These are phyloP conservation scores for Polymixis flavicincta DNA, from an alignment of 2,888 invertebrate genomes.

Conservation along the genomic window DNA sequence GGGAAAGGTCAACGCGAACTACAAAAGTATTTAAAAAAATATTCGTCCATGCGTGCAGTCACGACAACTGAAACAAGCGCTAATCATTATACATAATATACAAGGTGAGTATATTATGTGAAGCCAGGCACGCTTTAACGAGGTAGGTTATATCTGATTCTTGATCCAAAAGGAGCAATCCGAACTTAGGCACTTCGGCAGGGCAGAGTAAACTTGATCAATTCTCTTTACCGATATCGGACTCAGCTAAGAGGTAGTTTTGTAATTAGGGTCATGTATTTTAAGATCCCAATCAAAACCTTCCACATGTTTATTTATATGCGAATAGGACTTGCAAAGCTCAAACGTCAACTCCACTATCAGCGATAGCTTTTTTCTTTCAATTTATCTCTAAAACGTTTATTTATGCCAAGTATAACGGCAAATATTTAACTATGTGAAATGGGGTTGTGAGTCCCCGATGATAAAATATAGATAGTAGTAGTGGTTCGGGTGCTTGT, in stretches of 20 bases:
- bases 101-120: slow-evolving; percentile 21
- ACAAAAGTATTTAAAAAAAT: slow-evolving; percentile 37
- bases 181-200: background rate
- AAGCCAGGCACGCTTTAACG: slow-evolving; percentile 31
- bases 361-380: background rate
- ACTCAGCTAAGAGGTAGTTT: slow-evolving; percentile 2
- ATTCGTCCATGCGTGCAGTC: slow-evolving; percentile 46
- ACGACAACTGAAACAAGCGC: slow-evolving; percentile 49
- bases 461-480: slow-evolving; percentile 57
- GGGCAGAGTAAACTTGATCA: slow-evolving; percentile 11
- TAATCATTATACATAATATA: slow-evolving; percentile 25
- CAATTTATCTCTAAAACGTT: slow-evolving; percentile 2
- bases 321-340: background rate
- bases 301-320: background rate
- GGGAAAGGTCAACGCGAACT: slow-evolving; percentile 54
- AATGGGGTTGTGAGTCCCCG: slow-evolving; percentile 37
- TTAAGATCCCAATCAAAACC: background rate
- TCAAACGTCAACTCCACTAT: background rate
- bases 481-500: slow-evolving; percentile 46
- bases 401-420: background rate
- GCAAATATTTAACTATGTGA: slow-evolving; percentile 31
- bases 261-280: background rate
- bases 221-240: background rate
- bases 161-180: slow-evolving; percentile 6
- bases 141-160: slow-evolving; percentile 21